Base-by-base conservation (phyloP, 2,888 invertebrate species). In the Urechis unicinctus region DNA sequence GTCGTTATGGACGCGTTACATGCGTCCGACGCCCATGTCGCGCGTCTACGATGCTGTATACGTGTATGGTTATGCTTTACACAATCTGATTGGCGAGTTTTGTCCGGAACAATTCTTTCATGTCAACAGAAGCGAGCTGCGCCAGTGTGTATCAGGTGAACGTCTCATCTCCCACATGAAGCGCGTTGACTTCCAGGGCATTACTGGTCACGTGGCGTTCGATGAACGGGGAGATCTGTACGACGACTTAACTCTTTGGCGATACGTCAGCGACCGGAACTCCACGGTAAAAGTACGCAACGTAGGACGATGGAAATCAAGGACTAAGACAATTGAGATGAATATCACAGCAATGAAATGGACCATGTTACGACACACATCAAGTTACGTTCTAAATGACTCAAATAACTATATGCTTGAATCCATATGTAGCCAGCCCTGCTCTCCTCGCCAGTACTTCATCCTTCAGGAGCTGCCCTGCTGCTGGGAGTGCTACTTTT, bases 191-290 rank as follows among this genome's bases (percentile, higher is more conserved):
- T 68, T 68, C 48, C 53, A 65, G 3, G 68, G 70, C 21, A 58
- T 61, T 4, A 55, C 58, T 45, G 70, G 69, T 1, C 53, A 61
- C 26, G 60, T 69, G 28, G 53, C 59, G n/a, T 70, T 72, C 52
- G 66, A 69, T 55, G 55, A 61, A 42, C 58, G 67, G 25, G 70
- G 70, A 1, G 69, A 70, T 46, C 58, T 66, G 1, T 56, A 67
- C 31, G 65, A 67, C 2, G 59, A 60, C 31, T 67, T 67, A 29
- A 60, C 61, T 17, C 52, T 71, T 24, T 57, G 51, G 17, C 69
- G 70, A 52, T 69, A 66, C 50, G 53, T 61, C 45, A n/a, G 44
- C 29, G 49, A 36, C 5, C 31, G 21, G 6, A 44, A 50, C 13
- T 52, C 26, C 3, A 30, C 24, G 6, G 13, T 53, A 17, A 42